These are phyloP conservation scores for Heliothis virescens DNA, from an alignment of 1,140 invertebrate species.

Conservation along the genomic window DNA sequence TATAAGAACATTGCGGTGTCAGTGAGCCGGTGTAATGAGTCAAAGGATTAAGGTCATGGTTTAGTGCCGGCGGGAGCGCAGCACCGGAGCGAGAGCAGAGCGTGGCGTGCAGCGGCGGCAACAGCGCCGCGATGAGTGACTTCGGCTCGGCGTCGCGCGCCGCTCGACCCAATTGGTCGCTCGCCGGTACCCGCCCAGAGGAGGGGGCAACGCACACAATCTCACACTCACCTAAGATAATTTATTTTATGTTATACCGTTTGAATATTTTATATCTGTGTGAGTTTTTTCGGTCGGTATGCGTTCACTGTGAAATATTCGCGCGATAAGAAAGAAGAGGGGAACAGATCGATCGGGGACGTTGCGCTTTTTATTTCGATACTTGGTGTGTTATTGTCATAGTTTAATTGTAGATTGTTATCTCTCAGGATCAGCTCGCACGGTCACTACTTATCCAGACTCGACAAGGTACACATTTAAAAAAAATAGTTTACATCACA, in stretches of 20 bases:
- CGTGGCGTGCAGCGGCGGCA: conserved; percentile 57
- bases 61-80: conserved; percentile 48
- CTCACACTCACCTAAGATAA: conserved; percentile 83
- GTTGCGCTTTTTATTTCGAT: conserved; percentile 83
- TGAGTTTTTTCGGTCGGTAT: conserved; percentile 83
- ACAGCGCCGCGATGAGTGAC: conserved; percentile 66
- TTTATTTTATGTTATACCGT: conserved; percentile 86
- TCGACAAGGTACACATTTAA: too few relatives aligned
- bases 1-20: conserved; percentile 47
- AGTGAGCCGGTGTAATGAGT: conserved; percentile 54
- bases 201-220: conserved; percentile 78
- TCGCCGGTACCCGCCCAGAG: conserved; percentile 73
- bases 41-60: conserved; percentile 62
- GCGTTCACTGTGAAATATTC: conserved; percentile 86
- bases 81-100: conserved; percentile 21
- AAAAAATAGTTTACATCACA: too few relatives aligned
- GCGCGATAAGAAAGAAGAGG: conserved; percentile 86
- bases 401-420: conserved; percentile 70
- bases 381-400: conserved; percentile 69
- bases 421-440: not conserved
- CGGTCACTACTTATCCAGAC: not conserved
- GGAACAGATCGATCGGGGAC: conserved; percentile 83
- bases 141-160: conserved; percentile 68
- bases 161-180: conserved; percentile 77
- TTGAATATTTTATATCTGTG: conserved; percentile 86